Evolutionary conservation across 1,140 invertebrate genomes (phyloP).

Genomic region (Philopotamus ludificatus): DNA sequence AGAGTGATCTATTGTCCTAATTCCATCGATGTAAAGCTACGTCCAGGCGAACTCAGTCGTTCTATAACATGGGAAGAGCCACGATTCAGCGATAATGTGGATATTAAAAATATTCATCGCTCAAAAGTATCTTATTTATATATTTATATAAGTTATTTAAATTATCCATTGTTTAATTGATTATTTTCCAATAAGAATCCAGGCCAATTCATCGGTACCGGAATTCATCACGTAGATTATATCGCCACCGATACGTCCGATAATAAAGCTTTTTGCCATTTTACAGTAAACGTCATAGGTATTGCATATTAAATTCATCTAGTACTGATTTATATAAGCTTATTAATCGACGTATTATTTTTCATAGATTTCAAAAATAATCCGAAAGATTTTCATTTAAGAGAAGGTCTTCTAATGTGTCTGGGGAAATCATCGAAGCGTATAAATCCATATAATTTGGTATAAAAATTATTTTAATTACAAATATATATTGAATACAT

Average conservation of each 20-base stretch:
- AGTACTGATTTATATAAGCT: background rate
- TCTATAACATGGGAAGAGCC: conserved; percentile 69
- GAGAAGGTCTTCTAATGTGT: conserved; percentile 6
- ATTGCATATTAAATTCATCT: conserved; percentile 22
- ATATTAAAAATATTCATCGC: conserved; percentile 60
- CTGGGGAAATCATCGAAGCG: background rate
- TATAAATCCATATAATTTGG: background rate
- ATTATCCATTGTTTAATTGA: conserved; percentile 12
- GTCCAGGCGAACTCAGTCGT: conserved; percentile 56
- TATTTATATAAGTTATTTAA: conserved; percentile 3
- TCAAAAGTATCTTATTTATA: conserved; percentile 56
- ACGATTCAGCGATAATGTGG: conserved; percentile 64
- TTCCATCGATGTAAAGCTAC: conserved; percentile 62
- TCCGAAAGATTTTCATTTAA: background rate
- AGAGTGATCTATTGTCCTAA: conserved; percentile 61
- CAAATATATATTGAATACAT: background rate
- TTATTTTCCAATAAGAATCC: conserved; percentile 54
- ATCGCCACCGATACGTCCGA: conserved; percentile 64
- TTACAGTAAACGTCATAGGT: conserved; percentile 63
- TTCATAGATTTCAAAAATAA: background rate
- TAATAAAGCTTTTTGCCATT: conserved; percentile 62
- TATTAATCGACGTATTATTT: background rate
- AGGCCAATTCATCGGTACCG: conserved; percentile 59
- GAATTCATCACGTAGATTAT: conserved; percentile 63
- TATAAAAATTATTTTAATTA: conserved; percentile 1